Conservation (phyloP, 1,140 invertebrate species). For the Zophobas morio region DNA sequence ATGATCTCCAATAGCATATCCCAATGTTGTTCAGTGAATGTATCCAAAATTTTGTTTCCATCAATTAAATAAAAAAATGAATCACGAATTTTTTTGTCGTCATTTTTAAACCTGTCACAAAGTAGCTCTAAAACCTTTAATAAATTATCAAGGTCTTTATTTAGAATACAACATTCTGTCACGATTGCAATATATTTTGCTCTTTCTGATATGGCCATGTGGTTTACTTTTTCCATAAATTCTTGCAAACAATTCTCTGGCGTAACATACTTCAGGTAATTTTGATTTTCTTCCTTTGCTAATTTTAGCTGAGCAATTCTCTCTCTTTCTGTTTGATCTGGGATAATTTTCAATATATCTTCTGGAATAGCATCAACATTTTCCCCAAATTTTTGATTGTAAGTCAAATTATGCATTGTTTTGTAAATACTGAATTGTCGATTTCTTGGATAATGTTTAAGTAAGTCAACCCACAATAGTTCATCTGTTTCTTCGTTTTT, state of each 20-base stretch:
- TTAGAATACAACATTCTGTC: conserved; percentile 10
- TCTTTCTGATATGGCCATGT: not conserved
- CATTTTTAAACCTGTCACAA: conserved; percentile 26
- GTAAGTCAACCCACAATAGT: not conserved
- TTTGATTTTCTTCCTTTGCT: not conserved
- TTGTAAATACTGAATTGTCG: conserved; percentile 11
- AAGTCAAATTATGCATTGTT: conserved; percentile 5
- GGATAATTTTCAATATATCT: conserved; percentile 2
- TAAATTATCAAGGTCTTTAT: conserved; percentile 23
- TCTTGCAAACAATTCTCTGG: conserved; percentile 3
- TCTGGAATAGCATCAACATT: not conserved
- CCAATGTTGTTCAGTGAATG: conserved; percentile 28
- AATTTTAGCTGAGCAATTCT: not conserved
- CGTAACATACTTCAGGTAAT: conserved; percentile 7
- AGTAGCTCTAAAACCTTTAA: conserved; percentile 5
- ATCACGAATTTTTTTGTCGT: not conserved
- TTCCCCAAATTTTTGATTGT: conserved; percentile 23
- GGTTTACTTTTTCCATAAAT: not conserved
- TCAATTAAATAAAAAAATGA: not conserved
- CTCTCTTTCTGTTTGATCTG: not conserved
- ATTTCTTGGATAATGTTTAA: conserved; percentile 37
- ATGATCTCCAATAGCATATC: not conserved
- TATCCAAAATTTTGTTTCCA: conserved; percentile 2
- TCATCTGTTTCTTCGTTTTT: not conserved
- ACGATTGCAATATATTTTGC: not conserved